Base-by-base conservation (phyloP, 2,888 invertebrate species). In the Seira ritae region DNA sequence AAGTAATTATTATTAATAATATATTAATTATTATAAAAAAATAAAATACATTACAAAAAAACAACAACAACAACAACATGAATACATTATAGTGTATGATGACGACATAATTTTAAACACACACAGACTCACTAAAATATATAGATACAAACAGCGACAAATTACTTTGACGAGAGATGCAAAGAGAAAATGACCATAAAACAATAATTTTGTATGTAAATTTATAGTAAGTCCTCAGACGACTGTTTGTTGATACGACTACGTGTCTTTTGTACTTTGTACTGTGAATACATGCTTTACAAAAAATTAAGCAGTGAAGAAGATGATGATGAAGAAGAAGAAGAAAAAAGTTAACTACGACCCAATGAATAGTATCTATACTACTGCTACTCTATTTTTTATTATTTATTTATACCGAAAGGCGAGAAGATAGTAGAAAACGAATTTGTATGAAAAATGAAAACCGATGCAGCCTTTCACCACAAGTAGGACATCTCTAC, bases 231-330 rank as follows among this genome's bases (percentile, higher is more conserved):
- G 75, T 81, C 76, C 76, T 31, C 70, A 76, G 80, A 75, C 81
- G 81, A 81, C 81, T 81, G 67, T 81, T 75, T 81, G 75, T 75
- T 81, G 80, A 80, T 80, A 80, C 74, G 74, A 65, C 80, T 71
- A 46, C 74, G 70, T 81, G 42, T 77, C 62, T 77, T 76, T 75
- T 81, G 81, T 81, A 81, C 81, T 75, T 81, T 81, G 81, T 81
- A 81, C 81, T 81, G 81, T 81, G 76, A 81, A 81, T 80, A 80
- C 74, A 50, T 46, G 31, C 31, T 31, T 31, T 31, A 31, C 8
- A 8, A 31, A 31, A 31, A 31, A n/a, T n/a, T n/a, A n/a, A n/a
- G n/a, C n/a, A n/a, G n/a, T n/a, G n/a, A n/a, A n/a, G n/a, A n/a
- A n/a, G n/a, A n/a, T n/a, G n/a, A n/a, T n/a, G n/a, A n/a, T n/a